phyloP scores from a whole-genome alignment of 2,888 invertebrate species.

The Drosophila macrospina region DNA sequence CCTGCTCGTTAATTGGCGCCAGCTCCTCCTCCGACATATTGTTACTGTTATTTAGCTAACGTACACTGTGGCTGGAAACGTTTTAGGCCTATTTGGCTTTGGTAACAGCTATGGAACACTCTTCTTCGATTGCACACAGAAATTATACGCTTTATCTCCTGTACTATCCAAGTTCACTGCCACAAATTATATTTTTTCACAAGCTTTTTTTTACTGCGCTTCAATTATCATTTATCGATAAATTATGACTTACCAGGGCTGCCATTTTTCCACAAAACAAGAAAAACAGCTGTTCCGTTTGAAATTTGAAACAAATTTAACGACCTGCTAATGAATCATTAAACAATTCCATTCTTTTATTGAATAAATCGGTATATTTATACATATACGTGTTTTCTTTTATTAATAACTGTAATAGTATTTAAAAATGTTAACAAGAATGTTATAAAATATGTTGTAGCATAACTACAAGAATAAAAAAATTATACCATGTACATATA shows the following conservation, averaged over 20 bases:
- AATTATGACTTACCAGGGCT: constrained; percentile 27
- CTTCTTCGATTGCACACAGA: background rate
- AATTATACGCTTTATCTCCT: constrained; percentile 19
- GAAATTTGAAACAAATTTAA: constrained; percentile 20
- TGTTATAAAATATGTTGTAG: constrained; percentile 47
- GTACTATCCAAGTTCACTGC: constrained; percentile 19
- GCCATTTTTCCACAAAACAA: background rate
- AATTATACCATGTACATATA: constrained; percentile 22
- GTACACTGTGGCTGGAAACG: background rate
- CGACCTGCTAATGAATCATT: too few relatives aligned
- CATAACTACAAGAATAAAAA: constrained; percentile 44
- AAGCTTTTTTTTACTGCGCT: constrained; percentile 55
- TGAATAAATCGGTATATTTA: background rate
- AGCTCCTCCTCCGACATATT: constrained; percentile 84
- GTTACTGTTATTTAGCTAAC: constrained; percentile 36
- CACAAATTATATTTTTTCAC: constrained; percentile 52
- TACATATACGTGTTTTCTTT: constrained; percentile 42
- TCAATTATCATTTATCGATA: constrained; percentile 52
- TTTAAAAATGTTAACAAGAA: constrained; percentile 69
- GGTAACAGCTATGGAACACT: background rate
- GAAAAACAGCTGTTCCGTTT: constrained; percentile 33
- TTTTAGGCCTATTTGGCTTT: background rate
- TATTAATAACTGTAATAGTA: constrained; percentile 59
- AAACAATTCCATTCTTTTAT: too few relatives aligned
- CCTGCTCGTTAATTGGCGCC: constrained; percentile 87